Conservation (phyloP, 2,113 vertebrate genomes). For the Neopipo cinnamomea region DNA sequence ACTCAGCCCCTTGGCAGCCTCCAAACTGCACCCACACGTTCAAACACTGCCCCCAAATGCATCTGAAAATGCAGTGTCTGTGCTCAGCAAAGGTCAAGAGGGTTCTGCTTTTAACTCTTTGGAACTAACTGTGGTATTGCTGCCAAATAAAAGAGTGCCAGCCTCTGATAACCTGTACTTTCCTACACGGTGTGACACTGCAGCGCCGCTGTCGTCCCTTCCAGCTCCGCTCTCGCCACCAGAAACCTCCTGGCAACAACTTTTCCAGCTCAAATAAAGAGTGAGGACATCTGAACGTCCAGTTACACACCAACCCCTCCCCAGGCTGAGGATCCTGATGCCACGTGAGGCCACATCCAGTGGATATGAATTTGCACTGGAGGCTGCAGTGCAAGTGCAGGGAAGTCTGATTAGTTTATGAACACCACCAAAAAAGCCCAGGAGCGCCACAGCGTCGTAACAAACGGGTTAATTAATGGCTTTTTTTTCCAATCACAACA, state of each 20-base stretch:
- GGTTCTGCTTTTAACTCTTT: not conserved
- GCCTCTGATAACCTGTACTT: not conserved
- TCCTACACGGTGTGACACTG: not conserved
- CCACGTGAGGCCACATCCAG: not conserved
- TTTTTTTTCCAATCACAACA: not conserved
- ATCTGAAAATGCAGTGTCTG: not conserved
- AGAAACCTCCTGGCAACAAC: not conserved
- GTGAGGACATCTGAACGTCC: not conserved
- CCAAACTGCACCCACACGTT: not conserved
- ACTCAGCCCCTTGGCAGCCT: not conserved
- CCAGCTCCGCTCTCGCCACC: not conserved
- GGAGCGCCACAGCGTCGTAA: fast-evolving
- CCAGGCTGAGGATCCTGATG: not conserved
- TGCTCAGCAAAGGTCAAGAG: not conserved
- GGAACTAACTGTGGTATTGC: not conserved
- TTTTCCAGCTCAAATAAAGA: not conserved
- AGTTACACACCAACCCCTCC: not conserved
- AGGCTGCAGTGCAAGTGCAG: not conserved
- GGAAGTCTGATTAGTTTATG: not conserved
- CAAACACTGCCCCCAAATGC: not conserved
- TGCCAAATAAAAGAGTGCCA: not conserved
- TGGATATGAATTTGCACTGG: not conserved
- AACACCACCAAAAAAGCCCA: not conserved
- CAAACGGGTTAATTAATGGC: not conserved
- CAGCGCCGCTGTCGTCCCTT: not conserved